Evolutionary conservation across 2,113 vertebrate species (phyloP).

Genomic region (Oxygymnocypris stewartii): DNA sequence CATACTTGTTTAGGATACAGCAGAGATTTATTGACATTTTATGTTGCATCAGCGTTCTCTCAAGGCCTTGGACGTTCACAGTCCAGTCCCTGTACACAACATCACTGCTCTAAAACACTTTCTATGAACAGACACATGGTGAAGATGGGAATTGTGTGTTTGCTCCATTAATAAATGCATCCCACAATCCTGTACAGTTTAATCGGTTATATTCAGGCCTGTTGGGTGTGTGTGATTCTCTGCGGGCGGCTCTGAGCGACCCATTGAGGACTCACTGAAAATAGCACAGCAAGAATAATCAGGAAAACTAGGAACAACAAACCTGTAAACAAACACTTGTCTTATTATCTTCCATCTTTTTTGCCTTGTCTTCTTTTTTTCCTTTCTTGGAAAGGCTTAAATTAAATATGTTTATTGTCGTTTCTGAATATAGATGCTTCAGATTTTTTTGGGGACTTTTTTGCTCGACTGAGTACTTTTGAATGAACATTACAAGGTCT

Average conservation of each 20-base stretch:
- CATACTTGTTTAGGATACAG: conserved; percentile 11
- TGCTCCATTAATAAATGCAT: conserved; percentile 50
- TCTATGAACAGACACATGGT: neutral
- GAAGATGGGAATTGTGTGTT: conserved; percentile 16
- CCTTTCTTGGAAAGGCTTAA: neutral
- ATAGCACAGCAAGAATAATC: conserved; percentile 41
- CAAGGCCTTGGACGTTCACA: neutral
- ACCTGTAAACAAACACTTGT: neutral
- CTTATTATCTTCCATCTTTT: neutral
- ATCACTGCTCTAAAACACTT: neutral
- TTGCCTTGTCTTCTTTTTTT: neutral
- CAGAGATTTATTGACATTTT: neutral
- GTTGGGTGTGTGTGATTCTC: conserved; percentile 60
- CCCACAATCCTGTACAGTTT: conserved; percentile 65
- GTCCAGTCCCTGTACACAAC: neutral
- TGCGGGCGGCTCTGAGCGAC: conserved; percentile 60
- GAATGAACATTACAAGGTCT: neutral
- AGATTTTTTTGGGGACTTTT: neutral
- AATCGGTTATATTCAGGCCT: conserved; percentile 70
- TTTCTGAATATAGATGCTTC: neutral
- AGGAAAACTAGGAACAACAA: neutral
- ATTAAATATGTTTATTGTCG: neutral
- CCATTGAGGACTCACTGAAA: conserved; percentile 48
- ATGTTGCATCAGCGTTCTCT: conserved; percentile 43
- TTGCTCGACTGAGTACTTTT: neutral